These are phyloP conservation scores for Scolopax mira DNA, from an alignment of 2,113 vertebrate species.

Conservation along the genomic window DNA sequence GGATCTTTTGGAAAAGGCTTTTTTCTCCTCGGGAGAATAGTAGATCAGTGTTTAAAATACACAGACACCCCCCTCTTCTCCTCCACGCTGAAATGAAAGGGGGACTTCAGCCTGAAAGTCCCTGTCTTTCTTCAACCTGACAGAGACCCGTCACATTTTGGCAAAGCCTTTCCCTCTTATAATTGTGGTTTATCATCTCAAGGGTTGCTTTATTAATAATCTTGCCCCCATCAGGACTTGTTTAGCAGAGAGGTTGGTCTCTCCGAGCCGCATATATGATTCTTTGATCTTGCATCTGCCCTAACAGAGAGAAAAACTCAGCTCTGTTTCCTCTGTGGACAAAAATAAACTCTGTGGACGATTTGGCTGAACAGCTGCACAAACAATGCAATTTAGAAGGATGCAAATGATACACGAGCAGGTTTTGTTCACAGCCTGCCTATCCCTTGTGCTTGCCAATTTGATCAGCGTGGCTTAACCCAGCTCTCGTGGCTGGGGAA, in stretches of 20 bases:
- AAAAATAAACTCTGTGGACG: slow-evolving; percentile 57
- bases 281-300: slow-evolving; percentile 50
- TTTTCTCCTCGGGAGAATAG: background rate
- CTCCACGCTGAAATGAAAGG: background rate
- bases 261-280: background rate
- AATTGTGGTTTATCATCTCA: background rate
- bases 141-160: background rate
- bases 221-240: background rate
- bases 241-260: background rate
- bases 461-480: background rate
- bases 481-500: background rate
- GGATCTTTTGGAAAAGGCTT: background rate
- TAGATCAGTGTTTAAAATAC: background rate
- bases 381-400: slow-evolving; percentile 65
- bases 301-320: slow-evolving; percentile 15
- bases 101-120: background rate
- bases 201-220: background rate
- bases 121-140: background rate
- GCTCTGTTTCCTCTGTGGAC: slow-evolving; percentile 24
- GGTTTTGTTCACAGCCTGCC: slow-evolving; percentile 43
- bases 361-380: slow-evolving; percentile 56
- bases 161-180: background rate
- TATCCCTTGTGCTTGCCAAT: slow-evolving; percentile 22
- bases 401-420: slow-evolving; percentile 11
- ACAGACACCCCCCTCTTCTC: background rate